Base-by-base conservation (phyloP, 1,140 invertebrate genomes). In the Temnothorax nylanderi region DNA sequence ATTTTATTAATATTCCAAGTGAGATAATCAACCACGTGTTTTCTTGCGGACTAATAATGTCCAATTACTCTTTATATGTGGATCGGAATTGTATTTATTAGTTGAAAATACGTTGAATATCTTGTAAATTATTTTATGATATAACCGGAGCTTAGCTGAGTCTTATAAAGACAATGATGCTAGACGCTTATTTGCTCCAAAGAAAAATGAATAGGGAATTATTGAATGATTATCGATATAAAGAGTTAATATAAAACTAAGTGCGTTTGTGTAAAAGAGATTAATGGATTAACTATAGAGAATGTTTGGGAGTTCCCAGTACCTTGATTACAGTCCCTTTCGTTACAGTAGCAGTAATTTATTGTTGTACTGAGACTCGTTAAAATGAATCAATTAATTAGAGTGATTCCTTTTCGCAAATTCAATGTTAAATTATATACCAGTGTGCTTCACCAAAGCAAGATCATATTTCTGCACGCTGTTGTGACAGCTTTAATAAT, bases 141-240 rank as follows among this genome's bases (percentile, higher is more conserved):
- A 26, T 87, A 90, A 90, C 58, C 62, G 89, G 93, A 92, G 93
- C 91, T 90, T 92, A 90, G 93, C 93, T 81, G 93, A 93, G 93
- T 94, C 93, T 88, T 69, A 16, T 10, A 69, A 80, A 67, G 92
- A 94, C 93, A 85, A 94, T 94, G 93, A 93, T 74, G 93, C 94
- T 94, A 94, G 93, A 94, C 94, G 94, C 94, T 94, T 94, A 94
- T 91, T 93, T 91, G 93, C 93, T 94, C 93, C 89, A 71, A 80
- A 89, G 69, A 86, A 26, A 92, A 88, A 90, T 87, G 67, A 88
- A 85, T 92, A 89, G 86, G 88, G 26, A 89, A 90, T 74, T 74
- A 71, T 90, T 90, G 65, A 91, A 74, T 11, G 47, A 88, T 88
- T 47, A 90, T 80, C 16, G 44, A 91, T 87, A 82, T 84, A 77